Conservation (phyloP, 2,888 invertebrate genomes). For the Cyclophora albipunctata region DNA sequence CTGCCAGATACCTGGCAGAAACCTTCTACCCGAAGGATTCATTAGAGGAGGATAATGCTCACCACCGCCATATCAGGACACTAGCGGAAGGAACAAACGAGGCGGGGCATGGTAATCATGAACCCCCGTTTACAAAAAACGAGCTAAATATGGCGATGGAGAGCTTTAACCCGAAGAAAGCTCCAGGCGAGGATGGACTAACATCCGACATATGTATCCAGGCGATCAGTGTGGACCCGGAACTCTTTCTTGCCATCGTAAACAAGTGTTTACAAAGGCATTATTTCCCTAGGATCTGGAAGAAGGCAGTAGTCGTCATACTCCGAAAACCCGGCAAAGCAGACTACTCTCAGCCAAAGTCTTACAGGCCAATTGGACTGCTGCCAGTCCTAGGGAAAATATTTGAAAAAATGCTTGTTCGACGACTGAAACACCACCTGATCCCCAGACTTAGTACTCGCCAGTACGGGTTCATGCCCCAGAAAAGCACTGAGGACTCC, state of each 20-base stretch:
- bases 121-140: slow-evolving; percentile 2
- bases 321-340: slow-evolving; percentile 17
- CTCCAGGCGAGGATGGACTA: slow-evolving; percentile 6
- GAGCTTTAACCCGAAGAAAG: slow-evolving; percentile 9
- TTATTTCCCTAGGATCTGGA: slow-evolving; percentile 15
- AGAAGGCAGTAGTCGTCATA: slow-evolving; percentile 13
- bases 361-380: slow-evolving; percentile 1
- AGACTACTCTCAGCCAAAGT: slow-evolving; percentile 13
- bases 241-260: slow-evolving; percentile 7
- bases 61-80: too few relatives aligned
- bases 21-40: too few relatives aligned
- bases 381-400: too few relatives aligned
- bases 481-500: too few relatives aligned
- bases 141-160: slow-evolving; percentile 1
- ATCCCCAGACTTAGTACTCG: too few relatives aligned
- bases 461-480: too few relatives aligned
- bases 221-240: background rate
- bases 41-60: background rate
- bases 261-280: slow-evolving; percentile 13
- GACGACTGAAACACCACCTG: too few relatives aligned
- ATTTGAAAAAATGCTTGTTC: too few relatives aligned
- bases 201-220: slow-evolving; percentile 8
- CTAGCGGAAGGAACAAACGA: too few relatives aligned
- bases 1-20: too few relatives aligned
- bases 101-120: background rate